phyloP scores from a whole-genome alignment of 2,888 invertebrate species.

The Tipula helvola region DNA sequence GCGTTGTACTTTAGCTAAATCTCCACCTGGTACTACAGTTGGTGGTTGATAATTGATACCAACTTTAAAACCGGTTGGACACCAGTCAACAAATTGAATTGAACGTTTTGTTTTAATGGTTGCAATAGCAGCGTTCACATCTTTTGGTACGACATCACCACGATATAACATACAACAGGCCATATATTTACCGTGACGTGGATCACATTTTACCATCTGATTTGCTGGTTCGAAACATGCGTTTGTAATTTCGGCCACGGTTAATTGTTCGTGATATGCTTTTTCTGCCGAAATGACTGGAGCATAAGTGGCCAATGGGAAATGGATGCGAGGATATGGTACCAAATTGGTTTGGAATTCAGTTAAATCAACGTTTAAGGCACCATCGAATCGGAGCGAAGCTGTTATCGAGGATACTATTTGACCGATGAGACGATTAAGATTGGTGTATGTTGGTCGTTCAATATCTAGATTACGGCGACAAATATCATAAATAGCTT shows the following conservation, averaged over 20 bases:
- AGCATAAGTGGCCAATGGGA: constrained; percentile 83
- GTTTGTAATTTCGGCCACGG: constrained; percentile 86
- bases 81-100: constrained; percentile 85
- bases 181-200: constrained; percentile 84
- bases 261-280: constrained; percentile 84
- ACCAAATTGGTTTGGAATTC: constrained; percentile 91
- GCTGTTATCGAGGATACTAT: constrained; percentile 91
- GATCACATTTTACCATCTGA: constrained; percentile 90
- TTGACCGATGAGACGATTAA: constrained; percentile 75
- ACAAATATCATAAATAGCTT: constrained; percentile 80
- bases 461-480: constrained; percentile 75
- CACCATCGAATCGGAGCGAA: constrained; percentile 82
- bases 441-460: constrained; percentile 72
- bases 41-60: constrained; percentile 86
- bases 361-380: constrained; percentile 83
- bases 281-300: constrained; percentile 88
- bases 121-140: constrained; percentile 85
- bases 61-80: constrained; percentile 67
- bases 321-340: constrained; percentile 91
- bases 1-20: constrained; percentile 83
- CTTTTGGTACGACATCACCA: constrained; percentile 88
- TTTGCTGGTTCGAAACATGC: constrained; percentile 92
- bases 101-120: constrained; percentile 86
- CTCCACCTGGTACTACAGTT: constrained; percentile 83
- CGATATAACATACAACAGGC: constrained; percentile 91